Conservation (phyloP, 1,140 invertebrate species). For the Manduca sexta region DNA sequence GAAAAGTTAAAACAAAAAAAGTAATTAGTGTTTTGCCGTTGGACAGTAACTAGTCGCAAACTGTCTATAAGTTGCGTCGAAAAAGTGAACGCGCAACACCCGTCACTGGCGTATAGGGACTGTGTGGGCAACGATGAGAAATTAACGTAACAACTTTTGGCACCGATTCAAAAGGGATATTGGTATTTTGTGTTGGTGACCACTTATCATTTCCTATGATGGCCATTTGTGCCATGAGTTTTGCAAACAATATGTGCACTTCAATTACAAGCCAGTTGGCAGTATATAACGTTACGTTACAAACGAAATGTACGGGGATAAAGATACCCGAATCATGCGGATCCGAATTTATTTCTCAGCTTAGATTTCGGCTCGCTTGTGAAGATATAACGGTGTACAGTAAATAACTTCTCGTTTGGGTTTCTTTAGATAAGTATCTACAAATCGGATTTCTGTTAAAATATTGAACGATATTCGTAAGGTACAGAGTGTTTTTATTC, state of each 20-base stretch:
- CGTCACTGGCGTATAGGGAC: no score
- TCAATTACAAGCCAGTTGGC: not conserved
- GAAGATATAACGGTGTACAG: not conserved
- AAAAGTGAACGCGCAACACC: no score
- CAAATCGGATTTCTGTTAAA: not conserved
- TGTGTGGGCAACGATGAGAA: not conserved
- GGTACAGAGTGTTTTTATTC: no score
- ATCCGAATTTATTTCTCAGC: slow-evolving; percentile 7
- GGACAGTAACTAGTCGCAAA: no score
- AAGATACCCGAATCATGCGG: slow-evolving; percentile 2
- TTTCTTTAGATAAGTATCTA: slow-evolving; percentile 5
- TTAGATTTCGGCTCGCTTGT: slow-evolving; percentile 5
- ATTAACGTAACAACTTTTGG: slow-evolving; percentile 10
- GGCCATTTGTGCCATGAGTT: no score
- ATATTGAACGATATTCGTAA: no score
- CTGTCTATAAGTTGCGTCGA: no score
- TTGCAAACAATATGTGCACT: not conserved
- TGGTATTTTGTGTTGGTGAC: slow-evolving; percentile 1
- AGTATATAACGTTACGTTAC: not conserved
- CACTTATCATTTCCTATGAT: not conserved
- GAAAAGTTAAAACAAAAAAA: no score
- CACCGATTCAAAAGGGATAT: slow-evolving; percentile 2
- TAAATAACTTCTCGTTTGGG: slow-evolving; percentile 6
- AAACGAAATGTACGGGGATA: slow-evolving; percentile 3
- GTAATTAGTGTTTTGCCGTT: no score